Evolutionary conservation across 2,888 invertebrate species (phyloP), one percentile per base, ranked within the genome.

Genomic region (Cephus pygmeus): DNA sequence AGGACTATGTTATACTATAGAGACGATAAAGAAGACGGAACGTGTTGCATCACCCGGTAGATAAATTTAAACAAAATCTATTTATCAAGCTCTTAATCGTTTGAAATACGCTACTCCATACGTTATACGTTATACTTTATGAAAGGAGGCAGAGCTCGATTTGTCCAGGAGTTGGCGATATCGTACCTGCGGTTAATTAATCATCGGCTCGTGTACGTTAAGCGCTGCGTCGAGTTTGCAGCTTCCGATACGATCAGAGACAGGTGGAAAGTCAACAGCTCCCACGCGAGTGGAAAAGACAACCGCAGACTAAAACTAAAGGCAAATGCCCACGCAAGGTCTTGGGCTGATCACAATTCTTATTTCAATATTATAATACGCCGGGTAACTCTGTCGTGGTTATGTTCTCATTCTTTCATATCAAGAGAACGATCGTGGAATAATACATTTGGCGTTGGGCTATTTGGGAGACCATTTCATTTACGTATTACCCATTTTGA

Each of bases 231-330:
- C 83, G 78, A 80, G 81, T 83, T 82, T 81, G 80, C 81, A 83
- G 80, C 76, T 76, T 30, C 79, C 79, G 87, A 86, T 87, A 87
- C 83, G 81, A 86, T 85, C 83, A 82, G 34, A 75, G 80, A 82
- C 87, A 87, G 85, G 87, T 87, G 87, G 83, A 86, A 79, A 82
- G 82, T 81, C 82, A 79, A 77, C 34, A 75, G 82, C 81, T 82
- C 81, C 81, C 83, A 80, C 85, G 84, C 82, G 83, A 84, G 23
- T 56, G 56, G 23, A 56, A 56, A 23, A 23, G 56, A 56, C 56
- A 56, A 56, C 56, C 56, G 56, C 56, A 23, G 56, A 56, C 56
- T 23, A 56, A 56, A 56, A 56, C 56, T 56, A 56, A 56, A 56
- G 56, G 9, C 23, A 56, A 56, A 56, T 23, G 9, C 56, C 56